phyloP scores from a whole-genome alignment of 2,888 invertebrate genomes.

The Maniola hyperantus region DNA sequence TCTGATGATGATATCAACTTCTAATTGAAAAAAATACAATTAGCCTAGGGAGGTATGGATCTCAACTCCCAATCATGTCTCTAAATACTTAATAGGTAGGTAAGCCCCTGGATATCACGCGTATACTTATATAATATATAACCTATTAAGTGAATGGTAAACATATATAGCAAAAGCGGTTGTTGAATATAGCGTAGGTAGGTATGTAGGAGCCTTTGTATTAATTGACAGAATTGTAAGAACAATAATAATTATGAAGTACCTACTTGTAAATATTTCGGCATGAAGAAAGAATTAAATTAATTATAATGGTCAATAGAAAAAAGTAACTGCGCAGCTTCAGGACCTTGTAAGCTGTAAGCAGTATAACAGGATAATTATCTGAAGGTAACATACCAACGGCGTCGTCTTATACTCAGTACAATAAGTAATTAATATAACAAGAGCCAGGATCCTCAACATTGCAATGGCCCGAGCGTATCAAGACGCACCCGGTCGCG shows the following conservation, averaged over 20 bases:
- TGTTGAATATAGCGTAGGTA: too few species aligned
- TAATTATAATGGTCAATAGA: background rate
- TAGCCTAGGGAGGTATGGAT: too few species aligned
- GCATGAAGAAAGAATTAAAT: background rate
- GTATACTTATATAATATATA: too few species aligned
- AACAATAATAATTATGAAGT: background rate
- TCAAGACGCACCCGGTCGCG: slow-evolving; percentile 28
- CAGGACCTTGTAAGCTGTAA: slow-evolving; percentile 14
- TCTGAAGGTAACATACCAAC: slow-evolving; percentile 30
- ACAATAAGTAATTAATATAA: too few species aligned
- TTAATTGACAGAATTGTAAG: background rate
- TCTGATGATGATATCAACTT: too few species aligned
- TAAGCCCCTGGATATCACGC: background rate
- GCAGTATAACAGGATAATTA: slow-evolving; percentile 28
- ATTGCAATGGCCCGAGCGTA: slow-evolving; percentile 22
- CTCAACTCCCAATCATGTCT: too few species aligned
- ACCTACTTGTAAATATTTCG: background rate
- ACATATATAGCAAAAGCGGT: too few species aligned
- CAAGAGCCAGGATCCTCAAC: slow-evolving; percentile 23
- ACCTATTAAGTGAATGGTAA: too few species aligned
- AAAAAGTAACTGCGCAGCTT: slow-evolving; percentile 4
- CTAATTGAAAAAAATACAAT: too few species aligned
- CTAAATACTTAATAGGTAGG: background rate
- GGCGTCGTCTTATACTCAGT: slow-evolving; percentile 35
- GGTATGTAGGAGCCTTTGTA: too few species aligned